Conservation (phyloP, 1,140 invertebrate genomes). For the Drosophila littoralis region DNA sequence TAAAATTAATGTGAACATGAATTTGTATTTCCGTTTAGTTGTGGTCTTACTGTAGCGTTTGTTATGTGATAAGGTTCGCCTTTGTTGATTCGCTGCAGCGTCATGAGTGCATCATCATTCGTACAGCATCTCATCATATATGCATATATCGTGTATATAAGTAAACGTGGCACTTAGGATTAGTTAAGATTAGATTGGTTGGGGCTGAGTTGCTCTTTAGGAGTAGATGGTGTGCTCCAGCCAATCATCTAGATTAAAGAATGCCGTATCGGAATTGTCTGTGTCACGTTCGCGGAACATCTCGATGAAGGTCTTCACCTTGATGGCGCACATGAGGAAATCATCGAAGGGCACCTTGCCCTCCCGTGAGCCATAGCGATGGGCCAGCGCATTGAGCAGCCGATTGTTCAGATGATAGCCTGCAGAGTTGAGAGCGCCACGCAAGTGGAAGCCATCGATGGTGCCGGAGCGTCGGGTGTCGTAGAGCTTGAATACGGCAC, state of each 20-base stretch:
- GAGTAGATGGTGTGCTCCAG: conserved; percentile 92
- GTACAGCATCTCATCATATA: conserved; percentile 6
- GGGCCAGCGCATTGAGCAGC: conserved; percentile 94
- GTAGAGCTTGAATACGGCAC: conserved; percentile 94
- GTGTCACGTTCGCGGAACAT: conserved; percentile 91
- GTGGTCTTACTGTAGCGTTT: conserved; percentile 14
- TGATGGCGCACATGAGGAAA: conserved; percentile 96
- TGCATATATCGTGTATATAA: conserved; percentile 38
- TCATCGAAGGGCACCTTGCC: conserved; percentile 96
- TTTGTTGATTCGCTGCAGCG: conserved; percentile 25
- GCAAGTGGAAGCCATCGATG: conserved; percentile 93
- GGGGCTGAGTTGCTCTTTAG: conserved; percentile 39
- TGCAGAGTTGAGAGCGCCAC: conserved; percentile 93
- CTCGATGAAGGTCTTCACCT: conserved; percentile 97
- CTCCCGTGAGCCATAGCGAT: conserved; percentile 94
- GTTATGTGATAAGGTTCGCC: conserved; percentile 45
- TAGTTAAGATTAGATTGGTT: conserved; percentile 59
- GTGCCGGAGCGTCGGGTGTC: conserved; percentile 92
- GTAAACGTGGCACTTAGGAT: conserved; percentile 73
- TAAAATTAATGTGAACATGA: conserved; percentile 56
- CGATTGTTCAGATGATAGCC: conserved; percentile 96
- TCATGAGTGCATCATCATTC: conserved; percentile 39
- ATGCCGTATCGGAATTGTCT: conserved; percentile 89
- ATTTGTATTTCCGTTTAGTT: conserved; percentile 54
- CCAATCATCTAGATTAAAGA: conserved; percentile 94